Conservation (phyloP, 2,797 vertebrate species). For the Sebastes vulpes region DNA sequence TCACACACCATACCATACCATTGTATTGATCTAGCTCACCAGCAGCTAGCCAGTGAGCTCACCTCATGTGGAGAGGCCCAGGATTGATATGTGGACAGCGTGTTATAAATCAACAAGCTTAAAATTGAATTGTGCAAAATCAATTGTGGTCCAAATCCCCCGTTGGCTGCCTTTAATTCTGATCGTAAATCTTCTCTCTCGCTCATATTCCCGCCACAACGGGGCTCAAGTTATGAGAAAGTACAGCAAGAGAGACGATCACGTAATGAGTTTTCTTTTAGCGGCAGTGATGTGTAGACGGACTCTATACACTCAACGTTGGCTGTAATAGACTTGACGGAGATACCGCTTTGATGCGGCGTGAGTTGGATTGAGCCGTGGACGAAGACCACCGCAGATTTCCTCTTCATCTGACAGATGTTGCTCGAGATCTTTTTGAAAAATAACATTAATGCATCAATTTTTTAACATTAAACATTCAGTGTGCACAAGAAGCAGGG, state of each 20-base stretch:
- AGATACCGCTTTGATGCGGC: background rate
- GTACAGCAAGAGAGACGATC: slow-evolving; percentile 46
- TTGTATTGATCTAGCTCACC: slow-evolving; percentile 68
- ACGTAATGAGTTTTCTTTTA: slow-evolving; percentile 49
- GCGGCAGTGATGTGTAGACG: slow-evolving; percentile 11
- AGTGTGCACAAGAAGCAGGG: background rate
- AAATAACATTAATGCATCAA: background rate
- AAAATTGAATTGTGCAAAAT: slow-evolving; percentile 84
- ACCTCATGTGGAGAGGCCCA: slow-evolving; percentile 62
- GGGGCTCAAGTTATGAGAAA: slow-evolving; percentile 68
- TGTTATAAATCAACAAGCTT: slow-evolving; percentile 83
- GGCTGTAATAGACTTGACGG: slow-evolving; percentile 15
- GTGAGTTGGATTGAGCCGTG: background rate
- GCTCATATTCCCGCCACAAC: slow-evolving; percentile 59
- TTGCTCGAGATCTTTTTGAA: slow-evolving; percentile 10
- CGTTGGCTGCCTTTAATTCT: slow-evolving; percentile 77
- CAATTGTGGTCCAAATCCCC: slow-evolving; percentile 77
- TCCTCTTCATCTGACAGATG: slow-evolving; percentile 20
- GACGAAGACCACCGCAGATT: slow-evolving; percentile 11
- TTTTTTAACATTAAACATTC: background rate
- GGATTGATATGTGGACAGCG: slow-evolving; percentile 79
- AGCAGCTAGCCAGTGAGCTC: slow-evolving; percentile 58
- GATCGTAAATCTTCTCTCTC: slow-evolving; percentile 74
- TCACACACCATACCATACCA: background rate
- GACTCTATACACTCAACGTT: slow-evolving; percentile 1